These are phyloP conservation scores for Ophioderma brevispina DNA, from an alignment of 35 echinoderm and acorn worm species.

Conservation along the genomic window DNA sequence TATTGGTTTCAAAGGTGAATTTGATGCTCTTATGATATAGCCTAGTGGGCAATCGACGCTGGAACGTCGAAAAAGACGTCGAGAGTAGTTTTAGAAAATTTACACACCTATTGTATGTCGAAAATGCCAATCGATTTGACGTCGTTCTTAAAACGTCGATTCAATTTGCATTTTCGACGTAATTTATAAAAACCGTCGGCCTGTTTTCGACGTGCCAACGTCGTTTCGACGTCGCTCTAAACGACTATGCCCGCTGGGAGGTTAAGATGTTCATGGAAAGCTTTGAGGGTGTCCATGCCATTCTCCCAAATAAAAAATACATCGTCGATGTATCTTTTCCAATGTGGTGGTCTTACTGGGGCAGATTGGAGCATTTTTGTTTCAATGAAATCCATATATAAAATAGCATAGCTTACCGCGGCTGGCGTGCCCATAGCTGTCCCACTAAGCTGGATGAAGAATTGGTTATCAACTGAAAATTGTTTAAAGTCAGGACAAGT, in stretches of 20 bases:
- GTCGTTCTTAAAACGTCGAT: no score
- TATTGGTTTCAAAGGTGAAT: not conserved
- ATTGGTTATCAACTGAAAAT: not conserved
- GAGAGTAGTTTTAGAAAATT: no score
- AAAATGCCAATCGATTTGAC: no score
- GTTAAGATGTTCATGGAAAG: not conserved
- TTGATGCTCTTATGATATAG: not conserved
- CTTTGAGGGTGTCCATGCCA: not conserved
- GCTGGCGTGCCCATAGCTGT: not conserved
- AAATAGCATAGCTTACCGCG: not conserved
- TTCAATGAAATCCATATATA: not conserved
- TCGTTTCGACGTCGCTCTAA: no score
- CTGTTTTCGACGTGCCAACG: no score
- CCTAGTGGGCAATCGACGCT: no score
- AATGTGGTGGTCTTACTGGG: not conserved
- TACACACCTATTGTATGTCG: no score
- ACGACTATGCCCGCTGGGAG: no score
- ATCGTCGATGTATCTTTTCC: slow-evolving; percentile 5
- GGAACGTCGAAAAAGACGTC: no score
- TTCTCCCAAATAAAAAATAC: not conserved
- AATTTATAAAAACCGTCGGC: no score
- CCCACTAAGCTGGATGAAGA: not conserved
- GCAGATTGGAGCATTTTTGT: not conserved
- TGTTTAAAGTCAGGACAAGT: not conserved
- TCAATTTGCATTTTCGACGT: no score